Evolutionary conservation across 2,113 vertebrate species (phyloP).

Genomic region (Ancistrus triradiatus): DNA sequence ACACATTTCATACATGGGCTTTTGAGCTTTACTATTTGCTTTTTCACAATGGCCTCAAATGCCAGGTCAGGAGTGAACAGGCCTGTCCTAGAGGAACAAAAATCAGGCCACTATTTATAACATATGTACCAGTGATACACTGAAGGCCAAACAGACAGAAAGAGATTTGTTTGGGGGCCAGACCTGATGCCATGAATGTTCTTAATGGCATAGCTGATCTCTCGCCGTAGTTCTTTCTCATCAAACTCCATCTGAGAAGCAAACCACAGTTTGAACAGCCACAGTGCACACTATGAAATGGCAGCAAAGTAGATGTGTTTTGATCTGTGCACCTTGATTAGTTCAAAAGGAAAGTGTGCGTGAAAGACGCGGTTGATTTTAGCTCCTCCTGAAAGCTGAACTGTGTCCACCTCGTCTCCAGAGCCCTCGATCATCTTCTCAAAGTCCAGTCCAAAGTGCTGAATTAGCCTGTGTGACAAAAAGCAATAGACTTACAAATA

Average conservation of each 20-base stretch:
- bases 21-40: slow-evolving; percentile 85
- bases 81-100: slow-evolving; percentile 75
- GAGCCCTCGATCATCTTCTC: slow-evolving; percentile 90
- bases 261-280: slow-evolving; percentile 11
- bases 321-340: slow-evolving; percentile 76
- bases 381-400: slow-evolving; percentile 86
- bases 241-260: slow-evolving; percentile 81
- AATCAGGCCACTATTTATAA: slow-evolving; percentile 10
- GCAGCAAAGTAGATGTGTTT: no score
- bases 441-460: slow-evolving; percentile 84
- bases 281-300: not conserved
- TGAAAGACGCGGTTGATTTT: slow-evolving; percentile 92
- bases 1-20: slow-evolving; percentile 86
- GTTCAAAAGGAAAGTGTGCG: slow-evolving; percentile 82
- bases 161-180: not conserved
- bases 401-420: slow-evolving; percentile 84
- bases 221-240: slow-evolving; percentile 79
- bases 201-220: slow-evolving; percentile 92
- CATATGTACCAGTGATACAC: not conserved
- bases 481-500: not conserved
- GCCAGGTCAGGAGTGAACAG: slow-evolving; percentile 93
- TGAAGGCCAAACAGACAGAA: not conserved
- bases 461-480: slow-evolving; percentile 73
- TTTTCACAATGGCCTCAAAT: slow-evolving; percentile 93
- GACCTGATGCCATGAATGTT: slow-evolving; percentile 50